phyloP scores from a whole-genome alignment of 2,113 vertebrate genomes.

The Solea solea region DNA sequence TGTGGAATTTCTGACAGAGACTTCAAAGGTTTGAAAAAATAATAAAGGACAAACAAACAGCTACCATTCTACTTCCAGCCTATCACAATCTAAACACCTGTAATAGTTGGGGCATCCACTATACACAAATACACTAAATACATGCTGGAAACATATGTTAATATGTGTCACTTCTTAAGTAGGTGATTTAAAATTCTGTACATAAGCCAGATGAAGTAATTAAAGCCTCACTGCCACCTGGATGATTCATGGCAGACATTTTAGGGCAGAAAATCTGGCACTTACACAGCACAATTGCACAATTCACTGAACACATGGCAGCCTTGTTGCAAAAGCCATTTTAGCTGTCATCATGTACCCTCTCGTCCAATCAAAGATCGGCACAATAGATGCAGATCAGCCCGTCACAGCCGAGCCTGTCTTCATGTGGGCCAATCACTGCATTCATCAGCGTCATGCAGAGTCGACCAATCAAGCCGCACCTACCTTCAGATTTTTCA shows the following conservation, averaged over 20 bases:
- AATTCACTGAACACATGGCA: constrained; percentile 30
- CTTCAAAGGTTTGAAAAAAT: constrained; percentile 47
- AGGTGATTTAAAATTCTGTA: constrained; percentile 68
- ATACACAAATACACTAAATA: constrained; percentile 47
- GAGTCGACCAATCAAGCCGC: constrained; percentile 53
- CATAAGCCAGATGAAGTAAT: constrained; percentile 62
- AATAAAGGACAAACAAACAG: constrained; percentile 9
- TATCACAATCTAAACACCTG: constrained; percentile 51
- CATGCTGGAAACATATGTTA: constrained; percentile 63
- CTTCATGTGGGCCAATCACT: constrained; percentile 72
- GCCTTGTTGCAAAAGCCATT: constrained; percentile 48
- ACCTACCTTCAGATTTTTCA: constrained; percentile 71
- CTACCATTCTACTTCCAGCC: constrained; percentile 37
- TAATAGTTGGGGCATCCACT: constrained; percentile 21
- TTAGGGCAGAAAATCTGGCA: constrained; percentile 44
- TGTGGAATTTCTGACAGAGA: constrained; percentile 44
- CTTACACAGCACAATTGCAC: constrained; percentile 29
- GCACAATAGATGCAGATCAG: constrained; percentile 64
- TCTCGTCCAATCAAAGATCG: constrained; percentile 68
- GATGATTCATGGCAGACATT: constrained; percentile 64
- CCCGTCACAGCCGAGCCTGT: constrained; percentile 48
- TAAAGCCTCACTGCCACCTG: constrained; percentile 66
- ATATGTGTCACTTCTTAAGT: constrained; percentile 52
- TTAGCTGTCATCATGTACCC: constrained; percentile 58
- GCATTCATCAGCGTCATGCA: constrained; percentile 77